Conservation (phyloP, 2,888 invertebrate species). For the Acanthococcus lagerstroemiae region DNA sequence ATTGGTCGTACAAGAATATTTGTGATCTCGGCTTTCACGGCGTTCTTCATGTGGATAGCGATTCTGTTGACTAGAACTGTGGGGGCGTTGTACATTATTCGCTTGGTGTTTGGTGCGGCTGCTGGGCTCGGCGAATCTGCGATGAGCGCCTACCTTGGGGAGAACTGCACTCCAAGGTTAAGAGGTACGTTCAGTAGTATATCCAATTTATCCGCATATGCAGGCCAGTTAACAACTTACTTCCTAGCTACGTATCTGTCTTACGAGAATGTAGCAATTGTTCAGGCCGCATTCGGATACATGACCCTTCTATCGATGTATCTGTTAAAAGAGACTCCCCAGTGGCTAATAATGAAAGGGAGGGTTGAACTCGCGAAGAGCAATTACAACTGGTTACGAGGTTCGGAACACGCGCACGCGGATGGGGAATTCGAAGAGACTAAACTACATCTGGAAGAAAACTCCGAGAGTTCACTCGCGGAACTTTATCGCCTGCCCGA, state of each 20-base stretch:
- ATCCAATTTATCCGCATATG: conserved; percentile 35
- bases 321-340: conserved; percentile 32
- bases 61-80: conserved; percentile 1
- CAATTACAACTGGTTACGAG: background rate
- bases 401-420: background rate
- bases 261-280: conserved; percentile 31
- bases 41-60: background rate
- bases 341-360: conserved; percentile 32
- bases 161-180: conserved; percentile 33
- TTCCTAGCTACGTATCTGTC: conserved; percentile 34
- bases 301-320: background rate
- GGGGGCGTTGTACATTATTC: conserved; percentile 31
- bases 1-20: conserved; percentile 2
- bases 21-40: background rate
- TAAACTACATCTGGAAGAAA: background rate
- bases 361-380: conserved; percentile 23
- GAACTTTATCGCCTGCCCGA: background rate
- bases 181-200: conserved; percentile 35
- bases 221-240: conserved; percentile 35
- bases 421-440: background rate
- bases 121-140: conserved; percentile 36
- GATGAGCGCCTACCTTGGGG: conserved; percentile 35
- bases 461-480: background rate
- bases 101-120: conserved; percentile 35
- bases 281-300: conserved; percentile 31